phyloP scores from a whole-genome alignment of 2,888 invertebrate species.

The Venusia cambrica region DNA sequence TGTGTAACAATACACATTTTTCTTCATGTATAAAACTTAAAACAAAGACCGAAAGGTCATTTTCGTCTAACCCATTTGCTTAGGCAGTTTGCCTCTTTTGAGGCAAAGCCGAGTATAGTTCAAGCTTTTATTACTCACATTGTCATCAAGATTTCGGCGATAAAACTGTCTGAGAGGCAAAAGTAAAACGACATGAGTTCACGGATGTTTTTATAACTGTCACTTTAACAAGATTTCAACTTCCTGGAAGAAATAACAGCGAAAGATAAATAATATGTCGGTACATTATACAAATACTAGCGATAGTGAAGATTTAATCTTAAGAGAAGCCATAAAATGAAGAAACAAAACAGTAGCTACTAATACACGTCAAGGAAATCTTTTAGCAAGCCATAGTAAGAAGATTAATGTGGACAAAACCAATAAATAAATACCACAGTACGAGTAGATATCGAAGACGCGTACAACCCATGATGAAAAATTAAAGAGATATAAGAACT shows the following conservation, averaged over 20 bases:
- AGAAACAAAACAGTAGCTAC: slow-evolving; percentile 1
- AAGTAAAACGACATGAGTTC: slow-evolving; percentile 48
- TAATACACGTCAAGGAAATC: slow-evolving; percentile 6
- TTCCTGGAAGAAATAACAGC: slow-evolving; percentile 11
- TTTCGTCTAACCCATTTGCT: slow-evolving; percentile 23
- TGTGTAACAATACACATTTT: slow-evolving; percentile 37
- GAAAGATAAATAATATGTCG: background rate
- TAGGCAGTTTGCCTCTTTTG: slow-evolving; percentile 32
- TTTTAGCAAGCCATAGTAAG: slow-evolving; percentile 14
- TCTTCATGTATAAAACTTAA: slow-evolving; percentile 28
- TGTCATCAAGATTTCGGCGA: slow-evolving; percentile 65
- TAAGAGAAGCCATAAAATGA: slow-evolving; percentile 11
- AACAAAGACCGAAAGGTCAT: slow-evolving; percentile 30
- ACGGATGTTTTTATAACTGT: slow-evolving; percentile 43
- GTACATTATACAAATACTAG: slow-evolving; percentile 1
- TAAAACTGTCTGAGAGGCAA: slow-evolving; percentile 52
- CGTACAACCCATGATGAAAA: slow-evolving; percentile 3
- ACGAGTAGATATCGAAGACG: slow-evolving; percentile 10
- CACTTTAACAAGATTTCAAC: slow-evolving; percentile 39
- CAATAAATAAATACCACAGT: slow-evolving; percentile 14
- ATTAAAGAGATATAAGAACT: slow-evolving; percentile 13
- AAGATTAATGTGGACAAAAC: slow-evolving; percentile 12
- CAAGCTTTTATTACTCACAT: slow-evolving; percentile 61
- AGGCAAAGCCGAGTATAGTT: slow-evolving; percentile 38
- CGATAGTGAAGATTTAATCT: slow-evolving; percentile 8